Evolutionary conservation across 1,140 invertebrate genomes (phyloP).

Genomic region (Diorhabda sublineata): DNA sequence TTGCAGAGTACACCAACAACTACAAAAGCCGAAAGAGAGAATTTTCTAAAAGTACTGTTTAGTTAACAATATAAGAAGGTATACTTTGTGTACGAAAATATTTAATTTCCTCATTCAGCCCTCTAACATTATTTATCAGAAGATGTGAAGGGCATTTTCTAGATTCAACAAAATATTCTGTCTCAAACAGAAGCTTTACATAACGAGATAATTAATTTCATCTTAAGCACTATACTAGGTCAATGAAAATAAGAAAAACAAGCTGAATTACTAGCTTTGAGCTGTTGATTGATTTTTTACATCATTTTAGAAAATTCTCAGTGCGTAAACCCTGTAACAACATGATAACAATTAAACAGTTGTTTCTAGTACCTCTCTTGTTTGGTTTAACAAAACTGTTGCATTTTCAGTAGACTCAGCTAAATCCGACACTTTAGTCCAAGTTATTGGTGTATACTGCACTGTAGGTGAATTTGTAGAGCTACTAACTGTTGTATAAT

Average conservation of each 20-base stretch:
- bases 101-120: too few species aligned
- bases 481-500: conserved; percentile 30
- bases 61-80: too few species aligned
- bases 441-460: conserved; percentile 37
- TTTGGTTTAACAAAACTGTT: conserved; percentile 32
- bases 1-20: conserved; percentile 12
- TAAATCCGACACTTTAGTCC: conserved; percentile 31
- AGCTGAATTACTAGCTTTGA: background rate
- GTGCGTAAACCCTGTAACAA: background rate
- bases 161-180: too few species aligned
- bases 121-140: too few species aligned
- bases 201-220: too few species aligned
- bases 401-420: conserved; percentile 23
- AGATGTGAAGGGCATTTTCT: too few species aligned
- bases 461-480: conserved; percentile 33
- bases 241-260: background rate
- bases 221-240: too few species aligned
- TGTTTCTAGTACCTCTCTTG: conserved; percentile 49
- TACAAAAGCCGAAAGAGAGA: conserved; percentile 7
- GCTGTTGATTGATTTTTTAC: background rate
- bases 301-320: conserved; percentile 6
- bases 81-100: too few species aligned
- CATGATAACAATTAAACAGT: conserved; percentile 42
- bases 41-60: conserved; percentile 4
- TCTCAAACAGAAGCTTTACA: too few species aligned